A percentile compares a stretch with the other conserved stretches of the same genome.
Conservation (phyloP, 2,888 invertebrate genomes). For the Cepaea hortensis region DNA sequence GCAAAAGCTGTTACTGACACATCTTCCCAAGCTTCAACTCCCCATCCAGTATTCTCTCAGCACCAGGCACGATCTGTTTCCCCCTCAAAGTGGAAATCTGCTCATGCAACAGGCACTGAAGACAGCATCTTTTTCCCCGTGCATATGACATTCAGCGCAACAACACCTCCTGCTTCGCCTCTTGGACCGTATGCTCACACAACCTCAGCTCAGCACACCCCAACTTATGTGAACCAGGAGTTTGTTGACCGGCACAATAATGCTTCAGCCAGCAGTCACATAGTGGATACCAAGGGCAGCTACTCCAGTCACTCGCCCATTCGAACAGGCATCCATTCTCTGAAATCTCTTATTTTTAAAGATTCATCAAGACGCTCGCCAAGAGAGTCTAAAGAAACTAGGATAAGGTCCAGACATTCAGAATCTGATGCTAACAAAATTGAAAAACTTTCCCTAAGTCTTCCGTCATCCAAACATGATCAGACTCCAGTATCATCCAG, state of each 20-base stretch:
- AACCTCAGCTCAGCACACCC: background rate
- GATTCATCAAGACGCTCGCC: constrained; percentile 28
- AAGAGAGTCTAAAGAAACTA: constrained; percentile 11
- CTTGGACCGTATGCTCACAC: background rate
- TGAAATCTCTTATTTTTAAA: constrained; percentile 40
- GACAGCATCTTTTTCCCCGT: constrained; percentile 44
- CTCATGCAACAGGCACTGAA: background rate
- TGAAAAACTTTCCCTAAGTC: constrained; percentile 36
- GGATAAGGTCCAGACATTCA: constrained; percentile 38
- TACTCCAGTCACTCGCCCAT: constrained; percentile 41
- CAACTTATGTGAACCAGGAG: constrained; percentile 48
- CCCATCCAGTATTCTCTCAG: constrained; percentile 26
- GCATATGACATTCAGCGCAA: constrained; percentile 31
- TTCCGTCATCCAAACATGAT: constrained; percentile 3
- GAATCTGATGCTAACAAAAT: constrained; percentile 43
- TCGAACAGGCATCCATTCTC: constrained; percentile 33
- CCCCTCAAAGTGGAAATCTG: background rate
- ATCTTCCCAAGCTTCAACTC: constrained; percentile 24
- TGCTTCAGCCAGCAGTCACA: constrained; percentile 10
- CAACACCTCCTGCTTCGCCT: constrained; percentile 40
- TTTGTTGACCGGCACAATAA: constrained; percentile 36
- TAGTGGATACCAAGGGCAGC: constrained; percentile 30
- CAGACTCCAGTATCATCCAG: constrained; percentile 8
- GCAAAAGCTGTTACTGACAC: background rate
- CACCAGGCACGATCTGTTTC: background rate